Base-by-base conservation (phyloP, 2,113 vertebrate species). In the Nyctibius bracteatus region DNA sequence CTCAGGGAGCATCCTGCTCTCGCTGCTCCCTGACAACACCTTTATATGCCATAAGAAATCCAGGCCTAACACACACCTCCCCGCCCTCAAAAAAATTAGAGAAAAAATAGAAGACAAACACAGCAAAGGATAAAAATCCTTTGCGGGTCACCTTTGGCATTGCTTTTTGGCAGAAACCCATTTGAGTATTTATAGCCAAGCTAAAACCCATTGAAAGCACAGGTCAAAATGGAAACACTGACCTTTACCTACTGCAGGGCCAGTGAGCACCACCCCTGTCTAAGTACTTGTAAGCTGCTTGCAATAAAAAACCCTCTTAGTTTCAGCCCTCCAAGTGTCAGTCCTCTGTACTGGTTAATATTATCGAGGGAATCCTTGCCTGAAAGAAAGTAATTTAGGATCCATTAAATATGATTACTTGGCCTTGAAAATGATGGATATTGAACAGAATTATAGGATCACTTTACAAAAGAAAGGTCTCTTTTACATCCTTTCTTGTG, bases 371-470 rank as follows among this genome's bases (percentile, higher is more conserved):
- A 98, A 97, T 96, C 96, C 92, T 97, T 97, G 90, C 96, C 96
- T 98, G 97, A 97, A 96, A 98, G 97, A 98, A 98, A 97, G 96
- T 97, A 98, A 98, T 98, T 98, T 98, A 98, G 97, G 95, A 97
- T 98, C 98, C 98, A 98, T 98, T 98, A 98, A 98, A 98, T 98
- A 98, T 97, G 98, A 98, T 98, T 98, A 97, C 97, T 98, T 98
- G 97, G 98, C 97, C 98, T 98, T 98, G 98, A 98, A 98, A 98
- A 98, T 98, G 97, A 98, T 98, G 96, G 97, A 97, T 98, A 97
- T 96, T 97, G 97, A 98, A 97, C 95, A 98, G 98, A 98, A 98
- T 98, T 98, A 98, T 96, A 97, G 96, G 97, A 97, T 98, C 96
- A 92, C 97, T 98, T 98, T 98, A 97, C 97, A 97, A 98, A 98